These are phyloP conservation scores for Cephus pulcher DNA, from an alignment of 2,888 invertebrate genomes.

Conservation along the genomic window DNA sequence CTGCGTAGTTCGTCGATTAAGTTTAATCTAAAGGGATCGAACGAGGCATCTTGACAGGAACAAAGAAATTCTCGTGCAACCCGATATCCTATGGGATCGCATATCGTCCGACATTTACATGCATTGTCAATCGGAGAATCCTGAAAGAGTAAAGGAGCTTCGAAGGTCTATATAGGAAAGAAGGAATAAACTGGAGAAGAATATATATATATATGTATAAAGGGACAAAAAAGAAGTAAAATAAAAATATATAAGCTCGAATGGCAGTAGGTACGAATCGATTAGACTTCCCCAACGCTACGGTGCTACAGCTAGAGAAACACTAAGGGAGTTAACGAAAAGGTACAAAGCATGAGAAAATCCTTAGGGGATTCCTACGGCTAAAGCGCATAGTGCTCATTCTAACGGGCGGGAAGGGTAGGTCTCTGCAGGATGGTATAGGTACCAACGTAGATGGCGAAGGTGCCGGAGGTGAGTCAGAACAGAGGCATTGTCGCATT, in stretches of 20 bases:
- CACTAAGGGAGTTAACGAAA: constrained; percentile 35
- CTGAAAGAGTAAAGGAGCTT: neutral
- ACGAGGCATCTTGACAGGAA: no score
- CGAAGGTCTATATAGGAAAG: neutral
- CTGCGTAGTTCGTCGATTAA: neutral
- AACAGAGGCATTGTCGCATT: constrained; percentile 65
- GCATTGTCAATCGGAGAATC: neutral
- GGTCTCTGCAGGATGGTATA: neutral
- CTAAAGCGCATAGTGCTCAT: constrained; percentile 1
- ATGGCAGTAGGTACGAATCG: neutral
- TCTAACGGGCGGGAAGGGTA: constrained; percentile 3
- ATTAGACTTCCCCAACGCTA: neutral
- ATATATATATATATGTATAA: neutral
- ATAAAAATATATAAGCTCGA: neutral
- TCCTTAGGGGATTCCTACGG: constrained; percentile 22
- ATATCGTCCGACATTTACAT: neutral
- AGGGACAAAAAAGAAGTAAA: neutral
- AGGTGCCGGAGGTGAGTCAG: constrained; percentile 52
- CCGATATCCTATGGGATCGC: no score
- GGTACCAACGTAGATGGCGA: constrained; percentile 4
- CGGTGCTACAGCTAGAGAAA: neutral
- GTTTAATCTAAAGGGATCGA: neutral
- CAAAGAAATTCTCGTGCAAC: no score
- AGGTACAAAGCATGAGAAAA: constrained; percentile 33
- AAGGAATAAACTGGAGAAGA: neutral